Conservation (phyloP, 2,888 invertebrate species). For the Tipula confusa region DNA sequence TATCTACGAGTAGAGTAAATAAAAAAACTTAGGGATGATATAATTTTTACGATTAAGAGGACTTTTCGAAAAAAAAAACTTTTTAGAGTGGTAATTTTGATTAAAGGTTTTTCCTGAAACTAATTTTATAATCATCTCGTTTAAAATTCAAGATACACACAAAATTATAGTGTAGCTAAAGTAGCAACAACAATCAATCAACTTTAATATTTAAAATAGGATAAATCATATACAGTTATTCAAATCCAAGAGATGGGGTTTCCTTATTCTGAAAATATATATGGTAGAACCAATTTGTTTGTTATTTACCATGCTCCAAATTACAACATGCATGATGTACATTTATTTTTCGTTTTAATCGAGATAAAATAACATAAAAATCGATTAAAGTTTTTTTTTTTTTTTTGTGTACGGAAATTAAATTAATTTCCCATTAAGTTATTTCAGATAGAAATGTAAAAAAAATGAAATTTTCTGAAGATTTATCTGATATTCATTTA, state of each 20-base stretch:
- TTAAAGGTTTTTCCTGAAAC: not conserved
- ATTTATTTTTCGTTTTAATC: not conserved
- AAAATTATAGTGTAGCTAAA: not conserved
- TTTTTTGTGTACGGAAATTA: not conserved
- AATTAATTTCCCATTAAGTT: slow-evolving; percentile 20
- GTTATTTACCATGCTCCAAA: not conserved
- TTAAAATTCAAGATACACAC: not conserved
- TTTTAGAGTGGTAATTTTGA: not conserved
- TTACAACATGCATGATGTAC: not conserved
- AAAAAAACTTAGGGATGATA: too few relatives aligned
- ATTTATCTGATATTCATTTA: not conserved
- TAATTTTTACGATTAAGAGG: not conserved
- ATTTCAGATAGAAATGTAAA: not conserved
- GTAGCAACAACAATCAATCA: not conserved
- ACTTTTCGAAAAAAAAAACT: not conserved
- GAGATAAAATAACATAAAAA: not conserved
- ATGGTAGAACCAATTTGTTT: too few relatives aligned
- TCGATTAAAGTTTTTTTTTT: slow-evolving; percentile 21
- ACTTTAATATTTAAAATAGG: not conserved
- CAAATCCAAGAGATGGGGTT: not conserved
- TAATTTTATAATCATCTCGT: not conserved
- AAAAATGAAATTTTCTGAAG: not conserved
- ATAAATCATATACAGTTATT: not conserved
- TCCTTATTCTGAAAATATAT: not conserved
- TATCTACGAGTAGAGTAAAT: not conserved